Evolutionary conservation across 2,113 vertebrate genomes (phyloP), one percentile per base, ranked within the genome.

Genomic region (Caranx ignobilis): DNA sequence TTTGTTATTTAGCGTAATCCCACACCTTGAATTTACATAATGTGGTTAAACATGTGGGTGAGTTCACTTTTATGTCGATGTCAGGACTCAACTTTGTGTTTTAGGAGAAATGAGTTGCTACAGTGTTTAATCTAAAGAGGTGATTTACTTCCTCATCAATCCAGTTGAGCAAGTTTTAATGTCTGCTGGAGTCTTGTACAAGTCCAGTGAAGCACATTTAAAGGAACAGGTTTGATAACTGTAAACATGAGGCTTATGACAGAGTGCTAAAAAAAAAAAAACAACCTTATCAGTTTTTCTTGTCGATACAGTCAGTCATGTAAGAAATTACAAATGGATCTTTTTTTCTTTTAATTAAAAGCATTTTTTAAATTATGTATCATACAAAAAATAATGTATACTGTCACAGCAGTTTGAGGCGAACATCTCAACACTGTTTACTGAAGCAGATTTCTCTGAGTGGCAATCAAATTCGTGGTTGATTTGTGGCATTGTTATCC

Each of bases 131-230:
- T 26, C 15, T 34, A 21, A 50, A 31, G 2, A 3, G 11, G 11
- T 3, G 0, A 9, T 57, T 37, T 7, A 75, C 54, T 75, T 79
- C 18, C 67, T 34, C 0, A 67, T 59, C 0, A 21, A 56, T 65
- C 52, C 59, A 43, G 69, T 67, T 6, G 1, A 75, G 79, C 48
- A 63, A 57, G 64, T 60, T 7, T 31, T 13, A 26, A 61, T 31
- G 0, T 39, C 7, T 3, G 2, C 10, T 35, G 6, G 11, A 39
- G 11, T 48, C 11, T 45, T 8, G 18, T 66, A 2, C 31, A 11
- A 4, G 21, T 21, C 16, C 1, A 0, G 4, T 9, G 0, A 16
- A 10, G n/a, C 32, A 50, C 16, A 4, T 9, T 34, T 19, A 1
- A 60, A 60, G 12, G 32, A 64, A 75, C 35, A 13, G 12, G 19